Conservation (phyloP, 2,888 invertebrate genomes). For the Cyclophora albipunctata region DNA sequence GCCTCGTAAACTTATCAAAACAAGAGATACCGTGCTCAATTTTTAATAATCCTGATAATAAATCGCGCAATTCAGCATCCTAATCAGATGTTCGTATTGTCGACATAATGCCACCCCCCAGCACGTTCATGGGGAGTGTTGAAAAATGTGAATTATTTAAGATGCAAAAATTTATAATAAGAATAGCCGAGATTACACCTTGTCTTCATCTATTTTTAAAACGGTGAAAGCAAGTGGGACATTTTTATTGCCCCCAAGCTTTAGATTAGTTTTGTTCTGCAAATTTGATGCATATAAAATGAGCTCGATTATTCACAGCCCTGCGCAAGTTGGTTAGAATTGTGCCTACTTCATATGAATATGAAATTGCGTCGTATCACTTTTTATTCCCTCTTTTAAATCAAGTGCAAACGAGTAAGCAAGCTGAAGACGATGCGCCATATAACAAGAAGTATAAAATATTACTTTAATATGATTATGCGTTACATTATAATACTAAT, state of each 20-base stretch:
- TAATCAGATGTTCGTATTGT: conserved; percentile 1
- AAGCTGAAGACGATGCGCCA: too few species aligned
- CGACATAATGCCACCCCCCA: conserved; percentile 42
- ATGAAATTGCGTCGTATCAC: conserved; percentile 46
- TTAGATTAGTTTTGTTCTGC: conserved; percentile 73
- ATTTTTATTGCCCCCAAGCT: conserved; percentile 69
- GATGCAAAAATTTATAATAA: conserved; percentile 71
- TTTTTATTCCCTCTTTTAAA: conserved; percentile 2
- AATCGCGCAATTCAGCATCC: background rate
- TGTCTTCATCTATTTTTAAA: conserved; percentile 68
- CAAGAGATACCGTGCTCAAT: too few species aligned
- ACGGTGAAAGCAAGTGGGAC: conserved; percentile 59
- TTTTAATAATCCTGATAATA: background rate
- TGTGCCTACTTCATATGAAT: conserved; percentile 51
- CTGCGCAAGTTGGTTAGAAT: conserved; percentile 47
- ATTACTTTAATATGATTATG: too few species aligned
- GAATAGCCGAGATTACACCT: conserved; percentile 70
- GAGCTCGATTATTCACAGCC: conserved; percentile 69
- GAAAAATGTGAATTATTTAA: conserved; percentile 66
- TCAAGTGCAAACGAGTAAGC: too few species aligned
- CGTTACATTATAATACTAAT: too few species aligned
- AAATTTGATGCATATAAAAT: conserved; percentile 74
- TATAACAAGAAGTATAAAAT: too few species aligned
- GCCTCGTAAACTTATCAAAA: too few species aligned
- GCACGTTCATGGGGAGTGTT: conserved; percentile 36